A percentile compares a stretch with the other conserved stretches of the same genome.
These are phyloP conservation scores for Eupithecia inturbata DNA, from an alignment of 2,888 invertebrate species.

Conservation along the genomic window DNA sequence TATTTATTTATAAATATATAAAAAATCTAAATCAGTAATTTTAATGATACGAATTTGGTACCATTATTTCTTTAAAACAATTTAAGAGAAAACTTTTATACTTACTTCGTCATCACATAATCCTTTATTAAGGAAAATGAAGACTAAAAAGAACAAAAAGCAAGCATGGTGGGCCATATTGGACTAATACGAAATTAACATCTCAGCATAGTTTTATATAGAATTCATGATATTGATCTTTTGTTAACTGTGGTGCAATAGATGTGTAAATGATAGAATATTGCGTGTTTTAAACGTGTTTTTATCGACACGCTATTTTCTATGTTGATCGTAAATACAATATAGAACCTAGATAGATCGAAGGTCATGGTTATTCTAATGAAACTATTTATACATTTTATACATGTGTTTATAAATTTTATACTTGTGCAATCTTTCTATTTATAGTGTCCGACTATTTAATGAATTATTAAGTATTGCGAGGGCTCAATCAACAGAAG, in stretches of 20 bases:
- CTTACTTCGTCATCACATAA: slow-evolving; percentile 25
- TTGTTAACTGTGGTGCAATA: slow-evolving; percentile 39
- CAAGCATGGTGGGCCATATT: slow-evolving; percentile 23
- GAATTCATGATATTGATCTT: slow-evolving; percentile 54
- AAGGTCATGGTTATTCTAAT: slow-evolving; percentile 21
- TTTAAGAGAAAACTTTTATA: neutral
- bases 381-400: no score
- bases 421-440: no score
- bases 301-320: slow-evolving; percentile 40
- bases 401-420: no score
- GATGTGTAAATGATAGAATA: slow-evolving; percentile 40
- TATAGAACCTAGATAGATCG: neutral
- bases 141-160: slow-evolving; percentile 22
- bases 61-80: neutral
- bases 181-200: slow-evolving; percentile 15
- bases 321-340: slow-evolving; percentile 21
- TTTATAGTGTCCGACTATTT: no score
- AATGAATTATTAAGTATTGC: no score
- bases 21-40: no score
- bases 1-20: no score
- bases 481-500: no score
- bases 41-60: neutral
- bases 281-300: slow-evolving; percentile 36
- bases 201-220: slow-evolving; percentile 52
- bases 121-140: slow-evolving; percentile 9